Percentiles rank a stretch among this genome's conserved stretches.
Conservation (phyloP, 2,797 vertebrate species). For the Otus scops region DNA sequence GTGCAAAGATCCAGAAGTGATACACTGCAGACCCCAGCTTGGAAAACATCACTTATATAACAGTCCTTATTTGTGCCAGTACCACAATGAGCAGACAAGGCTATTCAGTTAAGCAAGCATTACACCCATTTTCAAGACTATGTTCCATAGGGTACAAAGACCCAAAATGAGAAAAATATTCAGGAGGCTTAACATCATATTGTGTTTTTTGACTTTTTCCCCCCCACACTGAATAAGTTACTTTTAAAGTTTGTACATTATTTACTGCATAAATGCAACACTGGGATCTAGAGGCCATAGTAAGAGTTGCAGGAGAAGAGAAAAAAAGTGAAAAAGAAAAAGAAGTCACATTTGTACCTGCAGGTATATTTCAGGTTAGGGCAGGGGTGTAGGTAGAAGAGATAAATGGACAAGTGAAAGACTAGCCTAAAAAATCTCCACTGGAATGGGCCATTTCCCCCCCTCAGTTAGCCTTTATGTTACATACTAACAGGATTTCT, state of each 20-base stretch:
- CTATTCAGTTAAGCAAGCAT: not conserved
- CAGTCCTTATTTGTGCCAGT: not conserved
- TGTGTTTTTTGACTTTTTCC: rapidly evolving
- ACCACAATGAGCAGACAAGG: not conserved
- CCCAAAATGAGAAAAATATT: not conserved
- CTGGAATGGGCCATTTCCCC: not conserved
- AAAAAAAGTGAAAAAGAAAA: rapidly evolving
- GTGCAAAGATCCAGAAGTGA: not conserved
- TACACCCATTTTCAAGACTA: not conserved
- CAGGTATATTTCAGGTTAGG: not conserved
- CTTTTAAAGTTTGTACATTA: not conserved
- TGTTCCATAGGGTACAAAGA: not conserved
- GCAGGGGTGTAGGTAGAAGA: not conserved
- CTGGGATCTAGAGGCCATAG: rapidly evolving
- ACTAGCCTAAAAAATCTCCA: not conserved
- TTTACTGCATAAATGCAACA: not conserved
- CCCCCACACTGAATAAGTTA: rapidly evolving
- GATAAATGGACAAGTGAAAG: not conserved
- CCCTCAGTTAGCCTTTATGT: not conserved
- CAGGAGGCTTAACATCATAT: not conserved
- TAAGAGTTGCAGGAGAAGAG: rapidly evolving
- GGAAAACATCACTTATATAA: not conserved
- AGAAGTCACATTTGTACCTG: not conserved
- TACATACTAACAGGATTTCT: not conserved
- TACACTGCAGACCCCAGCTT: not conserved